phyloP scores from a whole-genome alignment of 1,140 invertebrate species.

The Eupeodes corollae region DNA sequence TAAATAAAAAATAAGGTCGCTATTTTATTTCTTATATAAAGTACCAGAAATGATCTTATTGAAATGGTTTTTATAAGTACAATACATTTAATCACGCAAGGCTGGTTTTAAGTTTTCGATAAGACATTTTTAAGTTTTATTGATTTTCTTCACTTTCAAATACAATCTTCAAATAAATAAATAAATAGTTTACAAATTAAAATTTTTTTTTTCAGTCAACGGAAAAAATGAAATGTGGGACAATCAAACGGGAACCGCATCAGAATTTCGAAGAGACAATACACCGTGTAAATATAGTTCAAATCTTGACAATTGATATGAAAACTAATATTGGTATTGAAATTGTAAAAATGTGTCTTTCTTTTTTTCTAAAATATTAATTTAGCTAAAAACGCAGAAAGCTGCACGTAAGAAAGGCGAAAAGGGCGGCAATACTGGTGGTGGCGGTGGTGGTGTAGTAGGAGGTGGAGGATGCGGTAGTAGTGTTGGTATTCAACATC shows the following conservation, averaged over 20 bases:
- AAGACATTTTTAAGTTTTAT: too few species aligned
- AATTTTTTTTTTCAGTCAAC: conserved; percentile 11
- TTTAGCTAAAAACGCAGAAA: conserved; percentile 34
- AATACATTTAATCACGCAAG: too few species aligned
- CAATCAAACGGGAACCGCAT: conserved; percentile 32
- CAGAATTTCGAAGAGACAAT: conserved; percentile 37
- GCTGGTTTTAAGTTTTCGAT: too few species aligned
- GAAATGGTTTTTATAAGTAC: too few species aligned
- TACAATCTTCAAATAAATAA: conserved; percentile 17
- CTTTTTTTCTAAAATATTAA: background rate
- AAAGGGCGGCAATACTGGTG: conserved; percentile 22
- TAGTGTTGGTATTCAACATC: conserved; percentile 24
- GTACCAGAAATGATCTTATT: too few species aligned
- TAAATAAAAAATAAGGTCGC: too few species aligned
- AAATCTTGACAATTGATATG: background rate
- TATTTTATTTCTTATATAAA: too few species aligned
- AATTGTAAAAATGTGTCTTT: background rate
- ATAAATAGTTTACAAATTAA: conserved; percentile 1
- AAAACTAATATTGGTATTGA: background rate
- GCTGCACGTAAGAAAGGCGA: conserved; percentile 17
- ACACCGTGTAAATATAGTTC: conserved; percentile 27
- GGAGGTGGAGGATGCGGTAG: conserved; percentile 20
- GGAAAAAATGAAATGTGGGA: conserved; percentile 26
- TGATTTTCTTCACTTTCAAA: too few species aligned
- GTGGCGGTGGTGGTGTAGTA: background rate